Percentiles rank a stretch among this genome's conserved stretches.
phyloP scores from a whole-genome alignment of 2,797 vertebrate genomes.

The Labeo calbasu region DNA sequence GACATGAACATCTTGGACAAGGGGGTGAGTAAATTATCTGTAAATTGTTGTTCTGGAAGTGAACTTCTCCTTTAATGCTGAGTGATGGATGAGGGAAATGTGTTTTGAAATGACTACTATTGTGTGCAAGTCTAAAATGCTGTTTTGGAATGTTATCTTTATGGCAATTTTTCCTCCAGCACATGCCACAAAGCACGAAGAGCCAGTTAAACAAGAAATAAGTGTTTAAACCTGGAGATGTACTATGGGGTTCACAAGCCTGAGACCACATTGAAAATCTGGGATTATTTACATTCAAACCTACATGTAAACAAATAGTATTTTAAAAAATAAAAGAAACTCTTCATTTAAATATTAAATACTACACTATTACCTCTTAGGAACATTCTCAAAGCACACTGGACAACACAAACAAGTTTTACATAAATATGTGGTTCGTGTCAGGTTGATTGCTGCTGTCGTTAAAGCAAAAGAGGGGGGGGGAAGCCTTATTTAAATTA shows the following conservation, averaged over 20 bases:
- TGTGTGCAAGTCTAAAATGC: background rate
- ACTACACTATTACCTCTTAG: background rate
- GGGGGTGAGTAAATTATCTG: no score
- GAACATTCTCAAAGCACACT: background rate
- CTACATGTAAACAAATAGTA: background rate
- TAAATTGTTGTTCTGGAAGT: no score
- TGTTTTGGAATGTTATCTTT: background rate
- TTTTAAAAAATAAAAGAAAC: background rate
- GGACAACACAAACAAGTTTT: background rate
- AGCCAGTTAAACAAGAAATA: slow-evolving; percentile 17
- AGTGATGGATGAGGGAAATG: background rate
- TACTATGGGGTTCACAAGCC: background rate
- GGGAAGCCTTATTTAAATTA: background rate
- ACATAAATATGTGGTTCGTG: background rate
- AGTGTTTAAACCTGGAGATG: background rate
- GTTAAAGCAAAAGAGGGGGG: background rate
- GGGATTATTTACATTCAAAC: background rate
- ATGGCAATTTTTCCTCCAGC: background rate
- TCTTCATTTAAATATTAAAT: background rate
- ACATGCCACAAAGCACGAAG: background rate
- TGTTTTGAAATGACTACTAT: background rate
- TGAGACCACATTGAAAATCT: background rate
- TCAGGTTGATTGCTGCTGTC: background rate
- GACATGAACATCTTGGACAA: no score
- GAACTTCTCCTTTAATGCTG: background rate